Evolutionary conservation across 2,113 vertebrate species (phyloP), one percentile per base, ranked within the genome.

Genomic region (Eulemur macaco): DNA sequence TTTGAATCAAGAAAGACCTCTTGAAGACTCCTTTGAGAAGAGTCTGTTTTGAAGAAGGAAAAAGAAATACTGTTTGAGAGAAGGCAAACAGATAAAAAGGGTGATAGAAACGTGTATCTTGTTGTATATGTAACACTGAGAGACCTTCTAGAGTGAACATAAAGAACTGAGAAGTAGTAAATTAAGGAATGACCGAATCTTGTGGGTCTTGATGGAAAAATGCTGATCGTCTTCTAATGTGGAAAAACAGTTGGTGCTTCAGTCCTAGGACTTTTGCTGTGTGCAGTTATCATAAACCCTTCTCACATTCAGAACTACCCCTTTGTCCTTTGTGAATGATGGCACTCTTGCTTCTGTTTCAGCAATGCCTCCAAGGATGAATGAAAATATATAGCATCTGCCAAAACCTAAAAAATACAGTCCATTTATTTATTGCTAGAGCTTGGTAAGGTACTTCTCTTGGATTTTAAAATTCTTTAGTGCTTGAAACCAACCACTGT

Each of bases 1-100:
- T 97, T 94, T 97, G 93, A 94, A 85, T 97, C 89, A 97, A 97
- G 97, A 95, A 96, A 95, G 80, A 82, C 42, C 82, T 50, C 63
- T 14, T 96, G 95, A 97, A 89, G 93, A 97, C 85, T 96, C n/a
- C 95, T 95, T 95, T 97, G 92, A 89, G 97, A 97, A 97, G 69
- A 96, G 42, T 96, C 87, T 92, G 10, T 94, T 97, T 96, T 95
- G 97, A 97, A 96, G 97, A 96, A 95, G 82, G 50, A 97, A 93
- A 94, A 90, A 77, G 92, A 86, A 97, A 94, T 82, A 94, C 76
- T 69, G n/a, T 97, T 92, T 97, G 76, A 96, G 90, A 95, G 91
- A 97, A 95, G 69, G 80, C 93, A 91, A 91, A 92, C 88, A 94
- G 31, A 94, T 52, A 45, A 56, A 83, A 95, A 91, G 83, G 45